These are phyloP conservation scores for Etheostoma cragini DNA, from an alignment of 2,113 vertebrate species.

Conservation along the genomic window DNA sequence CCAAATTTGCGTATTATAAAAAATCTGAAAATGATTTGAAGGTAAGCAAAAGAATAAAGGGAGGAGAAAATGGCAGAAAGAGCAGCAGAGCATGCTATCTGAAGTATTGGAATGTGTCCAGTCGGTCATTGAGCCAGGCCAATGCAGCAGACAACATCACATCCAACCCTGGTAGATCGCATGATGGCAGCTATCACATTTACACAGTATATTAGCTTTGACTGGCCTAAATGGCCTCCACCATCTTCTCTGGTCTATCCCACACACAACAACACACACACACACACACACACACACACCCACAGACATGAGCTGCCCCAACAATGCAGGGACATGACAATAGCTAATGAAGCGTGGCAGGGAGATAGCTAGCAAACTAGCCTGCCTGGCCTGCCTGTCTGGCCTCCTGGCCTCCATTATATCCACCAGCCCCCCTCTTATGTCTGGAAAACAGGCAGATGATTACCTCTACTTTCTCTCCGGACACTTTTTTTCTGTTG, in stretches of 20 bases:
- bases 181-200: slow-evolving; percentile 30
- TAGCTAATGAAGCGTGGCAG: slow-evolving; percentile 70
- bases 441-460: slow-evolving; percentile 32
- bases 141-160: slow-evolving; percentile 41
- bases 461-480: slow-evolving; percentile 17
- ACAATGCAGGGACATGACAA: slow-evolving; percentile 62
- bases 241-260: slow-evolving; percentile 62
- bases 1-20: not conserved
- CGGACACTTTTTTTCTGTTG: not conserved
- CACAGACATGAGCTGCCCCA: slow-evolving; percentile 24
- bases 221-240: slow-evolving; percentile 58
- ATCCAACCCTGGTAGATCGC: slow-evolving; percentile 17
- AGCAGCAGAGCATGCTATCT: slow-evolving; percentile 29
- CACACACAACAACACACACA: slow-evolving; percentile 4
- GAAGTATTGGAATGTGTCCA: slow-evolving; percentile 52
- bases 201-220: slow-evolving; percentile 17
- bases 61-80: slow-evolving; percentile 7
- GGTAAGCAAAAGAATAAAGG: not conserved
- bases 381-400: slow-evolving; percentile 57
- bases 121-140: slow-evolving; percentile 19
- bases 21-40: slow-evolving; percentile 5
- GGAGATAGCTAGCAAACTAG: slow-evolving; percentile 53
- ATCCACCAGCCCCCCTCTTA: slow-evolving; percentile 1
- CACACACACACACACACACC: slow-evolving; percentile 23
- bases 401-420: slow-evolving; percentile 61